These are phyloP conservation scores for Chiloscyllium punctatum DNA, from an alignment of 2,797 vertebrate genomes.

Conservation along the genomic window DNA sequence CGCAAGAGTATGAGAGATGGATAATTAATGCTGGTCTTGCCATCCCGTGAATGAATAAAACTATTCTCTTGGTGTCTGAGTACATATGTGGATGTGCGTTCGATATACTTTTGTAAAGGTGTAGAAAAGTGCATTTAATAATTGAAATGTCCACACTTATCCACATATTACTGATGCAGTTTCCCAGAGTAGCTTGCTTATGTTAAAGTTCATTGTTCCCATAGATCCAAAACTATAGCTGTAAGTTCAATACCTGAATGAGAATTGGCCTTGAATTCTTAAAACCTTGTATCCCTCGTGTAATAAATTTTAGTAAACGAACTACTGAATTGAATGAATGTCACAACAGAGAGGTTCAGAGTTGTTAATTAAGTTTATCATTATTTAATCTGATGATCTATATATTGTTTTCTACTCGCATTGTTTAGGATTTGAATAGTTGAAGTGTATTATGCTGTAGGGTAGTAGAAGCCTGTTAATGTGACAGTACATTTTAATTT, in stretches of 20 bases:
- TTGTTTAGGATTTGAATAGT: neutral
- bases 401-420: neutral
- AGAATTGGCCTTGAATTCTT: neutral
- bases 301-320: neutral
- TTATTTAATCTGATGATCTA: neutral
- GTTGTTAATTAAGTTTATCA: neutral
- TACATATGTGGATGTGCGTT: neutral
- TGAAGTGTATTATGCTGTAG: neutral
- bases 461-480: neutral
- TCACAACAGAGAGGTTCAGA: neutral
- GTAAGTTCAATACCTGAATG: neutral
- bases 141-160: neutral
- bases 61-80: neutral
- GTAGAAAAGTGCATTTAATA: neutral
- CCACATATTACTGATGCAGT: neutral
- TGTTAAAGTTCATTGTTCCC: neutral
- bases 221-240: neutral
- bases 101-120: neutral
- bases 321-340: neutral
- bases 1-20: neutral
- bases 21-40: neutral
- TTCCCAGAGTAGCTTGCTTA: neutral
- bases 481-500: neutral
- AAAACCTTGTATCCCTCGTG: neutral
- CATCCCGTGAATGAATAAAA: neutral